Base-by-base conservation (phyloP, 2,888 invertebrate species). In the Dynastes maya region DNA sequence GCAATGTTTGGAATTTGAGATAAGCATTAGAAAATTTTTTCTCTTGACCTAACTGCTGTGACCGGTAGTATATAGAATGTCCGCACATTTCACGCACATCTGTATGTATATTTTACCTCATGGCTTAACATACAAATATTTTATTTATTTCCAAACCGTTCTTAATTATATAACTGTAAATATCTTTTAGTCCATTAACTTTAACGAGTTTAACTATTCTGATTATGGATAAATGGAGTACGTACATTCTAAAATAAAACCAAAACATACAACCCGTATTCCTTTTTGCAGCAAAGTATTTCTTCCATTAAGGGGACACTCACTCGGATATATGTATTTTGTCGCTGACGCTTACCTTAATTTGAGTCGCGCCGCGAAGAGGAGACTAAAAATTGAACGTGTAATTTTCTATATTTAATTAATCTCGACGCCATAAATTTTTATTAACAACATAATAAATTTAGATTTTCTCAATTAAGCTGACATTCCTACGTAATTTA, bases 401-500 rank as follows among this genome's bases (percentile, higher is more conserved):
- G 22, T 5, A 37, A 67, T 16, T 40, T 67, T 22, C 65, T 32
- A 40, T 40, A 65, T 32, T 67, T 45, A 67, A 67, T 67, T 16
- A 67, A 40, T 40, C 40, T 3, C 5, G 8, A 5, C n/a, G 45
- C 55, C 22, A 40, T 67, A 22, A 67, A 67, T 67, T 67, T 58
- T 58, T 58, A 58, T 58, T 58, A 58, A 22, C 55, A 8, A 22
- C 22, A 37, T 64, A 37, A 64, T 64, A 64, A 64, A 64, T 64
- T 64, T 40, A 64, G 61, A 61, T 37, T 53, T 70, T 70, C 29
- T 32, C 53, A 70, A 70, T 70, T 70, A 70, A n/a, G 70, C 49
- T 8, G 70, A 70, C 70, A 70, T 51, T 51, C 53, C 27, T 16
- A n/a, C 51, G 32, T 55, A 70, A 70, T 70, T 70, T 70, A 70